Base-by-base conservation (phyloP, 2,888 invertebrate genomes). In the Eledone cirrhosa region DNA sequence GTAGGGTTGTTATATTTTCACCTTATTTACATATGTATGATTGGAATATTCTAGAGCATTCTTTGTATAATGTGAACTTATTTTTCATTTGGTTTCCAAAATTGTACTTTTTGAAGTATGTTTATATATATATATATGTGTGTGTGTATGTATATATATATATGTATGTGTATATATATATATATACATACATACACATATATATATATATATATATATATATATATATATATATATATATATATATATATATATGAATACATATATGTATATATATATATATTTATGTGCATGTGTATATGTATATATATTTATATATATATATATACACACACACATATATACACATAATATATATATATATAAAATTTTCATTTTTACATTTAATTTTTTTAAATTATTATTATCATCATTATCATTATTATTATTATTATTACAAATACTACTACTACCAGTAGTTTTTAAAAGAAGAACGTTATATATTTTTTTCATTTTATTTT, bases 121-220 rank as follows among this genome's bases (percentile, higher is more conserved):
- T 27, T 4, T 65, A 16, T n/a, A 29, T 27, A 14, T 65, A 24
- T 65, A 29, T 65, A 16, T 16, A 29, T n/a, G 7, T 65, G 3
- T 7, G n/a, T 65, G 7, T 65, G 22, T 24, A 14, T 65, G 27
- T 65, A 29, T 65, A 8, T 65, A 29, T 2, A 72, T 41, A 33
- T 22, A 24, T 72, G 31, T 72, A 19, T 72, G 69, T 41, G 27
- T 29, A 27, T 29, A 67, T 67, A 29, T 67, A 67, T 67, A 67
- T 67, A 67, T 67, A 29, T 67, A 29, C 27, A 29, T 67, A 13
- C 27, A 67, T 67, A 67, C 27, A 67, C 1, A 29, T 67, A 67
- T 29, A 67, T 67, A 67, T 67, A 29, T 67, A 67, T 67, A 67
- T 67, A 67, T 67, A 67, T n/a, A 67, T 65, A 65, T n/a, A 65